Evolutionary conservation across 2,113 vertebrate genomes (phyloP), one percentile per base, ranked within the genome.

Genomic region (Tachuris rubrigastra): DNA sequence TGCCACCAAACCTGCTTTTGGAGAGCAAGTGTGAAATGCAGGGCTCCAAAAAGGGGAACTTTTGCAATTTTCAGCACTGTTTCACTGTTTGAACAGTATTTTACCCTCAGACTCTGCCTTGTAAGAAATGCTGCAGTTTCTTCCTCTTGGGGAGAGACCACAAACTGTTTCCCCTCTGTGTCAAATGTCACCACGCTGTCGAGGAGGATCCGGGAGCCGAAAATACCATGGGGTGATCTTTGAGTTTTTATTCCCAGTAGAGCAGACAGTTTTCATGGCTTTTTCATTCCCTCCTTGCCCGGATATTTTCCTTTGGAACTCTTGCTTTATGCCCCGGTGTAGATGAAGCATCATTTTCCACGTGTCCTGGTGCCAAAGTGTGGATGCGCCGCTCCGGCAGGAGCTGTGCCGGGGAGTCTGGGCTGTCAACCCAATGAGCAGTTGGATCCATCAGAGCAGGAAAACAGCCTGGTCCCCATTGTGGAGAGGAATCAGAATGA

Each of bases 261-360:
- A 87, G 47, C 67, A 62, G 35, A 11, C 41, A 41, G 23, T 85
- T 81, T 77, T 79, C 63, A 30, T 89, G 87, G 55, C 72, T 53
- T 79, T 94, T 49, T 13, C 35, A 41, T 74, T 78, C 81, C 47
- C 56, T 93, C 46, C 41, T 33, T 90, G 73, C 73, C 76, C 41
- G 30, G 73, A 9, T 75, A 47, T 60, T 96, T 96, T 92, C 88
- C 85, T 8, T 35, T 60, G 93, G 90, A 91, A 60, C 63, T 91
- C 75, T 83, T 85, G 53, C 74, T 80, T 73, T 58, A 49, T 0
- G 1, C 58, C 30, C 17, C 0, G 8, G 63, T 47, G 58, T 59
- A 65, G 91, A 81, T 91, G 93, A 96, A 30, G 21, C 79, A 30
- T 80, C 72, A 13, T 93, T 94, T 94, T 91, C 90, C 90, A 65